phyloP scores from a whole-genome alignment of 2,888 invertebrate species.

The Amblyteles armatorius region DNA sequence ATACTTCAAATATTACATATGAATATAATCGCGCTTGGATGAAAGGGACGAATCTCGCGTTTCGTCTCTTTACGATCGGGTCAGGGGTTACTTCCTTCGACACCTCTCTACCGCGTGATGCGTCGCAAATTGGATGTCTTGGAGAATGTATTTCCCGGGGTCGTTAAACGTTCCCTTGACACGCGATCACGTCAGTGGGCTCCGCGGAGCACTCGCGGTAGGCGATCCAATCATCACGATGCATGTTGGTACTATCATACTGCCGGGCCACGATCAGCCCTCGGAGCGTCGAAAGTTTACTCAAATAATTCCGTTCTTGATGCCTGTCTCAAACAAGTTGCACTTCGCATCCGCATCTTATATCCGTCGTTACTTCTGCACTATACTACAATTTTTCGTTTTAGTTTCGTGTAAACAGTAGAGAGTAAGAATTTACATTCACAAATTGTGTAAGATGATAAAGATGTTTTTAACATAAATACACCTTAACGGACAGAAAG shows the following conservation, averaged over 20 bases:
- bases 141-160: constrained; percentile 68
- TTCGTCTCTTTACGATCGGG: constrained; percentile 28
- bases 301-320: constrained; percentile 39
- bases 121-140: constrained; percentile 71
- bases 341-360: constrained; percentile 34
- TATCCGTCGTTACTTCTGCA: constrained; percentile 36
- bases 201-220: constrained; percentile 13
- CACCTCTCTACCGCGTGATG: constrained; percentile 58
- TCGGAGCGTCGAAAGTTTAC: constrained; percentile 43
- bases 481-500: neutral
- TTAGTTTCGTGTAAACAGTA: constrained; percentile 31
- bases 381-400: constrained; percentile 24
- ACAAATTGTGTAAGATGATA: neutral
- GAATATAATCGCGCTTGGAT: constrained; percentile 12
- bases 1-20: neutral
- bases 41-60: constrained; percentile 15
- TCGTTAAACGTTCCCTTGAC: constrained; percentile 71
- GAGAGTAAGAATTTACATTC: neutral
- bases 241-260: constrained; percentile 8
- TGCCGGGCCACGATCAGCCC: constrained; percentile 10
- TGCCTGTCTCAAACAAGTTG: constrained; percentile 32
- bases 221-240: constrained; percentile 43
- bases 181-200: constrained; percentile 62
- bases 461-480: neutral
- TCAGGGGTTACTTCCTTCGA: constrained; percentile 40